Base-by-base conservation (phyloP, 2,888 invertebrate genomes). In the Tiliacea citrago region DNA sequence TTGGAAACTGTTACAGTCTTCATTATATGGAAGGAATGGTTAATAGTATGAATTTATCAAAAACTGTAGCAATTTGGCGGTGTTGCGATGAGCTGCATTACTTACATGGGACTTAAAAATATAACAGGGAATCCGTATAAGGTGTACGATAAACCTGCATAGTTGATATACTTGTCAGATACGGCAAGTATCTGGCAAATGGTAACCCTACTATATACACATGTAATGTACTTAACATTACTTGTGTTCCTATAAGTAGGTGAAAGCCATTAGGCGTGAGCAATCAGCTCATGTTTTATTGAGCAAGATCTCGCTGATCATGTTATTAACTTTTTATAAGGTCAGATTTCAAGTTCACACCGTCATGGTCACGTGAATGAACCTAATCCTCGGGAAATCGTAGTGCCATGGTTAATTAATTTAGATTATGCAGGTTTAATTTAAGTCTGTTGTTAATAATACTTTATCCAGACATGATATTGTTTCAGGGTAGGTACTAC, bases 291-390 rank as follows among this genome's bases (percentile, higher is more conserved):
- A 42, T 72, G 65, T 57, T 49, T 65, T 53, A 77, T 82, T 82
- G 82, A 79, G 80, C 65, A 74, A 80, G 53, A 74, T 61, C 70
- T 58, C 60, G 29, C 61, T 74, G 49, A 79, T 73, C 69, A 83
- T 79, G 42, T 71, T 49, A 67, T 61, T 78, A 81, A 51, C 47
- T 62, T 71, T 69, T 65, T 35, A 55, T 57, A 49, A 21, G 68
- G n/a, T 47, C 42, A 47, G 24, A 62, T 74, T 77, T 74, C 80
- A 79, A 83, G 84, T 67, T 75, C 83, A 78, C 51, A 61, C n/a
- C 49, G 57, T 24, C 51, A 16, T 61, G n/a, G 39, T 81, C 68
- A 62, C 45, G 16, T 63, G 61, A 75, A 69, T 67, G 53, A 47
- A 53, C 49, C 16, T 75, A 72, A 75, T 79, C 55, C 55, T 51